phyloP scores from a whole-genome alignment of 2,113 vertebrate species.

The Prunella fulvescens region DNA sequence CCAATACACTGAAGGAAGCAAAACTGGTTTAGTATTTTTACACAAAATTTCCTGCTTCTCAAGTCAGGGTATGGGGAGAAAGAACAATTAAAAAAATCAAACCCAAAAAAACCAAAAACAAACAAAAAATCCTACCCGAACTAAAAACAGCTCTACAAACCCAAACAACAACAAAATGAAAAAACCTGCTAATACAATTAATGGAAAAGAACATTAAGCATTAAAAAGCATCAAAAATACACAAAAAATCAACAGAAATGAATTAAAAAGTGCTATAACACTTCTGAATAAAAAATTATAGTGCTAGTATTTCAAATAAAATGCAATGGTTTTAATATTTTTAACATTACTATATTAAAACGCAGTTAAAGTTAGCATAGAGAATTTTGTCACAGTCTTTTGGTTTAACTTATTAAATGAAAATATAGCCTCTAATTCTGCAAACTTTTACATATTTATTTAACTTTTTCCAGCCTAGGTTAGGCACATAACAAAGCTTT shows the following conservation, averaged over 20 bases:
- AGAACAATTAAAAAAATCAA: background rate
- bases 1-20: rapidly evolving
- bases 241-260: background rate
- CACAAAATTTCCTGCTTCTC: background rate
- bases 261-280: background rate
- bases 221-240: background rate
- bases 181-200: background rate
- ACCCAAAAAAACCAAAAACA: background rate
- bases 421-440: background rate
- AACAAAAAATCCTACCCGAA: background rate
- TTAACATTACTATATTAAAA: background rate
- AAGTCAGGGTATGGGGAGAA: background rate
- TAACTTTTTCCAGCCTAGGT: background rate
- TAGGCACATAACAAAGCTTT: background rate
- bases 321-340: background rate
- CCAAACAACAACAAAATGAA: background rate
- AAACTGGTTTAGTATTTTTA: background rate
- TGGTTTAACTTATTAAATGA: background rate
- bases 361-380: background rate
- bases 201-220: background rate
- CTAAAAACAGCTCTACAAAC: background rate
- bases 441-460: background rate
- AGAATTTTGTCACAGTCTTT: background rate
- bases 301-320: background rate
- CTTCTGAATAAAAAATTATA: background rate